Conservation (phyloP, 2,888 invertebrate species). For the Thecocarcelia acutangulata region DNA sequence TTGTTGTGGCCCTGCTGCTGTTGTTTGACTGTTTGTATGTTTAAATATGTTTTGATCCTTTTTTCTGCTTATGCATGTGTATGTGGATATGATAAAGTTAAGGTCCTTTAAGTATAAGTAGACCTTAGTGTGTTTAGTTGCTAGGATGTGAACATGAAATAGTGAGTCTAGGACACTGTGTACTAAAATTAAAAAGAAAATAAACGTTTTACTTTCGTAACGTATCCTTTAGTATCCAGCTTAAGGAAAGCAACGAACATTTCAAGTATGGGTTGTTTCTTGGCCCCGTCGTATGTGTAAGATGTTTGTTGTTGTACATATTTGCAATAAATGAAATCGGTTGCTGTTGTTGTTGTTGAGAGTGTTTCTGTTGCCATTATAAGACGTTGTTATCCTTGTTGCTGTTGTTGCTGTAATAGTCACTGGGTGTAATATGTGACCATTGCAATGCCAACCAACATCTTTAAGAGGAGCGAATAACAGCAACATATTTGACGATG, state of each 20-base stretch:
- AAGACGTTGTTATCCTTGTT: conserved; percentile 46
- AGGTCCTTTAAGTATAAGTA: conserved; percentile 62
- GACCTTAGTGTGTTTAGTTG: conserved; percentile 60
- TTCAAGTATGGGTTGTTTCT: conserved; percentile 48
- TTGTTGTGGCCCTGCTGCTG: conserved; percentile 16
- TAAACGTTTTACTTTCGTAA: no score
- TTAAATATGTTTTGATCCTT: conserved; percentile 45
- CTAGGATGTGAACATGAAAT: conserved; percentile 44
- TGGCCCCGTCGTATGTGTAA: conserved; percentile 29
- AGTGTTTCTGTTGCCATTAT: background rate
- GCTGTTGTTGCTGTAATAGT: conserved; percentile 38
- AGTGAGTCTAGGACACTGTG: conserved; percentile 28
- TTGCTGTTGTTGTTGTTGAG: background rate
- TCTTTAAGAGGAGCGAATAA: conserved; percentile 59
- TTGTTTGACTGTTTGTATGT: conserved; percentile 31
- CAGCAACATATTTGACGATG: conserved; percentile 62
- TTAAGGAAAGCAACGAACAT: conserved; percentile 11
- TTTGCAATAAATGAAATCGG: conserved; percentile 48
- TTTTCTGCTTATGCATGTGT: conserved; percentile 3
- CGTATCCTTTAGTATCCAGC: conserved; percentile 41
- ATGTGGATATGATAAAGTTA: conserved; percentile 21
- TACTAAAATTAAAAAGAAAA: no score
- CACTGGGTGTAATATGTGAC: conserved; percentile 49
- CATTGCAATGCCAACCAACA: conserved; percentile 62
- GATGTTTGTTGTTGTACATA: conserved; percentile 42